Evolutionary conservation across 2,888 invertebrate genomes (phyloP), one percentile per base, ranked within the genome.

Genomic region (Noctua janthina): DNA sequence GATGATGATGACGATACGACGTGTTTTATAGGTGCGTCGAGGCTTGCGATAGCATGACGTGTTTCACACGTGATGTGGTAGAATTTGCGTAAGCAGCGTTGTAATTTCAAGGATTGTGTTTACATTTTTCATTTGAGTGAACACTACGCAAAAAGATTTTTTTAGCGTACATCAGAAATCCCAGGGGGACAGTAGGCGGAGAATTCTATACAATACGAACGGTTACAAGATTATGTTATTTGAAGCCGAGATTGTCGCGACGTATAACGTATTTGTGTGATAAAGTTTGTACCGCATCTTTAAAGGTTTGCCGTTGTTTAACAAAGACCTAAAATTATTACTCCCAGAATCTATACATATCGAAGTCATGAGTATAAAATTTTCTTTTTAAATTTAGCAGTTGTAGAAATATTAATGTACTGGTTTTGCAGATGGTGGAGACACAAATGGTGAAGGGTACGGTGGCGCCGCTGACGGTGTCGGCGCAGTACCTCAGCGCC

Each of bases 401-500:
- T 62, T 29, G 29, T 1, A 17, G 39, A 39, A 20, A 39, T 66
- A 66, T 66, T 0, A 20, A 66, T 20, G 66, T 39, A 15, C 20
- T 56, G 56, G 15, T 35, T 54, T 78, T 67, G 3, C 92, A 96
- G 97, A 96, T 97, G 95, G 95, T 96, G 66, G 96, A 96, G 85
- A 95, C 96, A 1, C 97, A 97, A 80, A 95, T 97, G 92, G 96
- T 97, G 87, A 97, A 97, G 89, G 96, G 97, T 75, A 95, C 96
- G 78, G 97, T 97, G 82, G 95, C 97, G 82, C 97, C 98, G 90
- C 97, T 98, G 80, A 95, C 98, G 78, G 97, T 98, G 85, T 97
- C 97, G 94, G 97, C 98, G 87, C 98, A 98, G 95, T 98, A 98
- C 94, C 95, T 98, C 81, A 97, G 97, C 92, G 96, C 97, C 54